Base-by-base conservation (phyloP, 2,797 vertebrate genomes). In the Salarias fasciatus region DNA sequence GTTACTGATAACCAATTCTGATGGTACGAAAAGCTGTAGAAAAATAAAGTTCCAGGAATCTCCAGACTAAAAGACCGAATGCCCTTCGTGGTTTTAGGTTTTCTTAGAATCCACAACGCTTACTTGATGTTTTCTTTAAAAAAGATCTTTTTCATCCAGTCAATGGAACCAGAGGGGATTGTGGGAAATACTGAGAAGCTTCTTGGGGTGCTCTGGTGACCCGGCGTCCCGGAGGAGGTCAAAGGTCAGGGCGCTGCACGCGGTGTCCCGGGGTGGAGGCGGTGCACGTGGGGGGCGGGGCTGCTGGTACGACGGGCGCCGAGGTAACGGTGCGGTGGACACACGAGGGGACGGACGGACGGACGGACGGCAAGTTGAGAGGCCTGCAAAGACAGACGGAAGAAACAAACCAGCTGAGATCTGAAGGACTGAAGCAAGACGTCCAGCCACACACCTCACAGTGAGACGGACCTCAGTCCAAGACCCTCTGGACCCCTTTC, bases 11-110 rank as follows among this genome's bases (percentile, higher is more conserved):
- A 86, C 73, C 79, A 88, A 88, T 85, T 83, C 36, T 63, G 77
- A 72, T 76, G 52, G 57, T 86, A 82, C 87, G 83, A 88, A 91
- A 90, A 80, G 53, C 78, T 77, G 77, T 91, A 90, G 87, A 91
- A 92, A 92, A 90, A 92, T 90, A 90, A 86, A 89, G 63, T 84
- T 81, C 73, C 63, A 69, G 71, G 73, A 66, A 82, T 89, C 69
- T 87, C 72, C 80, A 85, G 79, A 81, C 88, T 88, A 88, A 91
- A 90, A 90, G 84, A 87, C 87, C n/a, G n/a, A n/a, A n/a, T n/a
- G n/a, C n/a, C n/a, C n/a, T n/a, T n/a, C 86, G 75, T 85, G 62
- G 55, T 52, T 59, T 87, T 63, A n/a, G n/a, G n/a, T 51, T 53
- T 85, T 42, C 45, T 71, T 77, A 68, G n/a, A n/a, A n/a, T 78